Base-by-base conservation (phyloP, 2,797 vertebrate genomes). In the Dendrocincla tyrannina region DNA sequence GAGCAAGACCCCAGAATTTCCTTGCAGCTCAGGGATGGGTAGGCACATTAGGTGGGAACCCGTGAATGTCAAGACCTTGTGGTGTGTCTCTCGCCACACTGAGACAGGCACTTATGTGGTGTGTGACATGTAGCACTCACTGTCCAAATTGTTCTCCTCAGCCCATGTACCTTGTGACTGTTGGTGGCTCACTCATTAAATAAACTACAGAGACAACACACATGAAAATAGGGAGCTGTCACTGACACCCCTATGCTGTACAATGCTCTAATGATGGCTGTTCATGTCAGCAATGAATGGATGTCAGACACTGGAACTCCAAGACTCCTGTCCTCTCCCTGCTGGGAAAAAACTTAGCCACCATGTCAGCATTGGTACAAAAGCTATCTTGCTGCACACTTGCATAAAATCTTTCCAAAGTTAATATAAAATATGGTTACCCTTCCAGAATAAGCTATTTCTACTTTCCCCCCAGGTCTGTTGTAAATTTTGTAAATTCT, bases 401-500 rank as follows among this genome's bases (percentile, higher is more conserved):
- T 59, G 15, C 32, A 85, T 46, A 64, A 95, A 77, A 52, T 60
- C 20, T 76, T 68, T 58, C 42, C 22, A 85, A 93, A 95, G 24
- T 87, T 73, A 79, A 79, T 32, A 56, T 30, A 93, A 93, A 66
- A 39, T 22, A 50, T 19, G 30, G 5, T 85, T 88, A 66, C 27
- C 16, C 56, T 91, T 85, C 25, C 22, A 46, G 18, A 88, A 66
- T 42, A 73, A 95, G 27, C 4, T 78, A 47, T 63, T 89, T 78
- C 60, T 89, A 24, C 13, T 35, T 64, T 68, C 44, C 55, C 42
- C 17, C 24, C 30, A 28, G 59, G 44, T 17, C 9, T 32, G 17
- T 58, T 81, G 25, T 73, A 72, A 95, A 95, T 85, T 67, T 62
- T 82, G 23, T 76, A 70, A 95, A 95, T 85, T 69, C 32, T 46